phyloP scores from a whole-genome alignment of 35 echinoderm and acorn worm species.

The Apostichopus japonicus region DNA sequence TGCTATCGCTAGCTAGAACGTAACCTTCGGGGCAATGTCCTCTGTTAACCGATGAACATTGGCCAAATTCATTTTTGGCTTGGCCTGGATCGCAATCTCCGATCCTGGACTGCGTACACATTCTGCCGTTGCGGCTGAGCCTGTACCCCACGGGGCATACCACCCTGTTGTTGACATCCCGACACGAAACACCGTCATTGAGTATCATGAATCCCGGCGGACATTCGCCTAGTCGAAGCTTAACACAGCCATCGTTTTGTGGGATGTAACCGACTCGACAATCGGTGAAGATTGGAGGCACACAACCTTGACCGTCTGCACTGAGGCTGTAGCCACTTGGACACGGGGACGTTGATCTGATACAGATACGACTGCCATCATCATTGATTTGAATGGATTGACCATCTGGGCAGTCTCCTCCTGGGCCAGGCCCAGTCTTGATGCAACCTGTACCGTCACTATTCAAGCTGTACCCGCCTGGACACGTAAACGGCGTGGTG shows the following conservation, averaged over 20 bases:
- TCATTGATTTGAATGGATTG: not conserved
- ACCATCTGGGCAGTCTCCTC: not conserved
- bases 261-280: conserved; percentile 10
- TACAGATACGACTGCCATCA: conserved; percentile 15
- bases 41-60: not conserved
- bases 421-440: not conserved
- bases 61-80: not conserved
- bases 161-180: conserved; percentile 6
- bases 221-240: conserved; percentile 23
- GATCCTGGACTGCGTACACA: not conserved
- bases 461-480: not conserved
- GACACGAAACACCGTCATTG: conserved; percentile 72
- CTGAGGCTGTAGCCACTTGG: conserved; percentile 26
- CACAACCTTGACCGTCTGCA: conserved; percentile 35
- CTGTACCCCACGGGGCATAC: conserved; percentile 39
- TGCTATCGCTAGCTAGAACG: conserved; percentile 9
- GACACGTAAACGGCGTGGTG: not conserved
- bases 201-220: conserved; percentile 60
- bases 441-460: not conserved
- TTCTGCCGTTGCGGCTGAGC: conserved; percentile 41
- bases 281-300: not conserved
- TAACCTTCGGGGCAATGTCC: conserved; percentile 44
- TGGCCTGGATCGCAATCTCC: conserved; percentile 1
- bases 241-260: not conserved
- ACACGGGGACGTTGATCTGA: not conserved